phyloP scores from a whole-genome alignment of 1,140 invertebrate species.

The Drosophila prosaltans region DNA sequence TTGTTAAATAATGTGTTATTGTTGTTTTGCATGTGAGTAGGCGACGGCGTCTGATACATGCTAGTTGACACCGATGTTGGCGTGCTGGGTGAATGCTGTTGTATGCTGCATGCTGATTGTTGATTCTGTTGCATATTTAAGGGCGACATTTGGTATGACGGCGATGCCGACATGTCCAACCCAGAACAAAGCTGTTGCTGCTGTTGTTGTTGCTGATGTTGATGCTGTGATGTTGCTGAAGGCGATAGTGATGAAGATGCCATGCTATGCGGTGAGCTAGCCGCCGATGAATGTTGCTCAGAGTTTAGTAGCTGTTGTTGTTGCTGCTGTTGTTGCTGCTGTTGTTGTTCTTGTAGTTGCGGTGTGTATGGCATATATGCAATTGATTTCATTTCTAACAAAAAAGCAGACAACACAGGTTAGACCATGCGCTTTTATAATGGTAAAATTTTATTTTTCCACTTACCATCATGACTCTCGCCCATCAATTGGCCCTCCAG shows the following conservation, averaged over 20 bases:
- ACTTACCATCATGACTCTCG: conserved; percentile 63
- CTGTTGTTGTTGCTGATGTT: conserved; percentile 39
- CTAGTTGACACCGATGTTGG: conserved; percentile 54
- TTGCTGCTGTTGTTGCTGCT: conserved; percentile 35
- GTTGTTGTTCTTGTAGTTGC: conserved; percentile 52
- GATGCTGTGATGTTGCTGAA: conserved; percentile 49
- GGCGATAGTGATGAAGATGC: conserved; percentile 68
- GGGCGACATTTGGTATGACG: conserved; percentile 67
- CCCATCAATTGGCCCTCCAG: conserved; percentile 39
- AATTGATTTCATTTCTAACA: conserved; percentile 63
- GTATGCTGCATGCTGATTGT: conserved; percentile 67
- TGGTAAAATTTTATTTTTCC: not conserved
- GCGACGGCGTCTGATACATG: conserved; percentile 70
- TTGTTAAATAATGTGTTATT: conserved; percentile 65
- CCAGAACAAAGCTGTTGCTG: conserved; percentile 59
- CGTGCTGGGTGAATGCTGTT: conserved; percentile 64
- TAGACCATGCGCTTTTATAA: conserved; percentile 60
- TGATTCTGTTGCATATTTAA: conserved; percentile 70
- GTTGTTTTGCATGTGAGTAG: conserved; percentile 64
- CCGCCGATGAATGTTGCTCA: conserved; percentile 64
- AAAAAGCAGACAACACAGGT: conserved; percentile 74
- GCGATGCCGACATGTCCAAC: conserved; percentile 67
- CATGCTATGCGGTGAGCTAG: conserved; percentile 71
- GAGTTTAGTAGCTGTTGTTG: conserved; percentile 44
- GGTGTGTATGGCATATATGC: conserved; percentile 72